Base-by-base conservation (phyloP, 2,888 invertebrate species). In the Apamea epomidion region DNA sequence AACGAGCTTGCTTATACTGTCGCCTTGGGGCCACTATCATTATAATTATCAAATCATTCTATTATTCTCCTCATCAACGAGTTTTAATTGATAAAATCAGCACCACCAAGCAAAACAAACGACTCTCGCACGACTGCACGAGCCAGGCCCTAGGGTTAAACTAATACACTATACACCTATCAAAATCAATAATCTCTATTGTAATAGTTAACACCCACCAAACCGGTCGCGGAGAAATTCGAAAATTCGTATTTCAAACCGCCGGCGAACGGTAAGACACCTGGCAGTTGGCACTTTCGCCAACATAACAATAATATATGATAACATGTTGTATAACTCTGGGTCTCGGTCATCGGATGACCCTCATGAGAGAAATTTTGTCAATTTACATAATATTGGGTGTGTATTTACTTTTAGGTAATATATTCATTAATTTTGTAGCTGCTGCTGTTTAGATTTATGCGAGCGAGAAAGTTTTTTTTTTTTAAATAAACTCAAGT, bases 331-430 rank as follows among this genome's bases (percentile, higher is more conserved):
- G 93, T 92, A 91, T 94, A 96, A 96, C 89, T 82, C 89, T 89
- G 94, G 96, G 95, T 95, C 96, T 96, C 93, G 96, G 95, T 93
- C 96, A 95, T 75, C 80, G 86, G 82, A 88, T 92, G 94, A 93
- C 93, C 93, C 90, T 87, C 83, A 81, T 82, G 80, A 79, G 91
- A 90, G 92, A 93, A 91, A 92, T 91, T 92, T 90, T 82, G 80
- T 32, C 71, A 79, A 83, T 84, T 84, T 85, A 78, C 84, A 88
- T 92, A 91, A 92, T 86, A 88, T 83, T 89, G 80, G 70, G 82
- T 45, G 88, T 84, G 84, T 83, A 76, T 84, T 79, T 45, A 75
- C 64, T 83, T 77, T 80, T 79, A 45, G 51, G 64, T 45, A 74
- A 88, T 84, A 84, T 74, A 83, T 78, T 71, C 2, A 72, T 80